phyloP scores from a whole-genome alignment of 2,797 vertebrate species.

The Xenops minutus region DNA sequence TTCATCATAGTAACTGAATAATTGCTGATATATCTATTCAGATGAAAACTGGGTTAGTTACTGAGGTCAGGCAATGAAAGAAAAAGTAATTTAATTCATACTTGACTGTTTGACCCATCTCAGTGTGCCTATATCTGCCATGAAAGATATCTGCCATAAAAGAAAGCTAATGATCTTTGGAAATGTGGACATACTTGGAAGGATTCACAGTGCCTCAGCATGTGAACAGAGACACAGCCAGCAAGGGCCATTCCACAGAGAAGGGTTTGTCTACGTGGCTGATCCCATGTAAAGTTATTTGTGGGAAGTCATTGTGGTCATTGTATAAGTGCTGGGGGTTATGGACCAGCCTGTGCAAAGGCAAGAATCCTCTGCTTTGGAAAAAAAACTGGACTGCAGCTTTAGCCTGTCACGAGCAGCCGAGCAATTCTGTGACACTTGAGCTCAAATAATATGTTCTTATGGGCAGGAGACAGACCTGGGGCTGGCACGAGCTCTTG shows the following conservation, averaged over 20 bases:
- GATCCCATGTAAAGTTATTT: not conserved
- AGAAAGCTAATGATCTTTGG: not conserved
- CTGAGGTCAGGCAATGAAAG: not conserved
- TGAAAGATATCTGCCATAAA: not conserved
- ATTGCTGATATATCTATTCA: not conserved
- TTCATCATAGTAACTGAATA: not conserved
- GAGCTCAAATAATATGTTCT: not conserved
- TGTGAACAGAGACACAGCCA: not conserved
- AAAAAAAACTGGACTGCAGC: not conserved
- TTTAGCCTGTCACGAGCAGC: not conserved
- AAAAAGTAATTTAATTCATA: not conserved
- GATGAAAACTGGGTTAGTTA: slow-evolving; percentile 21
- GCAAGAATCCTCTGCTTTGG: not conserved
- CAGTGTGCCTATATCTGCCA: not conserved
- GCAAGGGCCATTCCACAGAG: not conserved
- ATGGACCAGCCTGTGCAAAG: not conserved
- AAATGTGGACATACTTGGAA: not conserved
- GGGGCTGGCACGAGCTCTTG: not conserved
- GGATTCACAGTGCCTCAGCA: not conserved
- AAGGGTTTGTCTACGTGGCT: not conserved
- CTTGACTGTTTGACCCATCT: slow-evolving; percentile 8
- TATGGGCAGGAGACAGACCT: not conserved
- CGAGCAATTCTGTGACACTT: not conserved
- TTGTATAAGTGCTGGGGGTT: not conserved
- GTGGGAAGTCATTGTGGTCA: not conserved